Conservation (phyloP, 2,888 invertebrate species). For the Leptarthrus brevirostris region DNA sequence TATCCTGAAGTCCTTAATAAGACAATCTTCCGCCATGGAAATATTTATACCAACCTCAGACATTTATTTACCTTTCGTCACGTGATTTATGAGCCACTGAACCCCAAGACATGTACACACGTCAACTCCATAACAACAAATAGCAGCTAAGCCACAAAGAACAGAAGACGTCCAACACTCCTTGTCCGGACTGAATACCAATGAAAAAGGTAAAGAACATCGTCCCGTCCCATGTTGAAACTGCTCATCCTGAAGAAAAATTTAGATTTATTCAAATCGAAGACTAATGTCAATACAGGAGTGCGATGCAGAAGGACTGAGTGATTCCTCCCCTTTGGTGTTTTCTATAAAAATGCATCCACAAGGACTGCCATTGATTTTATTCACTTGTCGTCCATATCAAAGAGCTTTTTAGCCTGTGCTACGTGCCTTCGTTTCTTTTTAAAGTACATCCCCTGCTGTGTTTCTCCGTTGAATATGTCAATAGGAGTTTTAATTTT, state of each 20-base stretch:
- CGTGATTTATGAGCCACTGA: constrained; percentile 50
- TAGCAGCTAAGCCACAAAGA: constrained; percentile 42
- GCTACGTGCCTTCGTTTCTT: constrained; percentile 38
- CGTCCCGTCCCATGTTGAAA: background rate
- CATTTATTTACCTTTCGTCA: constrained; percentile 51
- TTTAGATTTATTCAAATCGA: constrained; percentile 45
- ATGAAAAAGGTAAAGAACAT: constrained; percentile 39
- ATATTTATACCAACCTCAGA: constrained; percentile 50
- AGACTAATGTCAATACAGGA: constrained; percentile 43
- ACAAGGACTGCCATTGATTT: constrained; percentile 33
- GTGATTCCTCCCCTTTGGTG: constrained; percentile 52
- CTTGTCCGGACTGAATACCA: constrained; percentile 45
- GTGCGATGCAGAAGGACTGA: constrained; percentile 40
- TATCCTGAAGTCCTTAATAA: constrained; percentile 49
- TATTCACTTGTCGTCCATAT: constrained; percentile 48
- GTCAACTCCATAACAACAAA: constrained; percentile 47
- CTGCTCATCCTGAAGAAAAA: constrained; percentile 17
- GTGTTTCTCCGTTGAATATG: constrained; percentile 14
- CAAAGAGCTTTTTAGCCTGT: constrained; percentile 39
- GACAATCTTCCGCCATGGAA: constrained; percentile 41
- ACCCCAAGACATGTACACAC: constrained; percentile 39
- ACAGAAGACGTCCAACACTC: constrained; percentile 45
- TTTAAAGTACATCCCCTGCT: constrained; percentile 41
- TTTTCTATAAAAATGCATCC: constrained; percentile 48
- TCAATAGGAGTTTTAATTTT: constrained; percentile 25